These are phyloP conservation scores for Morphnarchus princeps DNA, from an alignment of 2,113 vertebrate species.

Conservation along the genomic window DNA sequence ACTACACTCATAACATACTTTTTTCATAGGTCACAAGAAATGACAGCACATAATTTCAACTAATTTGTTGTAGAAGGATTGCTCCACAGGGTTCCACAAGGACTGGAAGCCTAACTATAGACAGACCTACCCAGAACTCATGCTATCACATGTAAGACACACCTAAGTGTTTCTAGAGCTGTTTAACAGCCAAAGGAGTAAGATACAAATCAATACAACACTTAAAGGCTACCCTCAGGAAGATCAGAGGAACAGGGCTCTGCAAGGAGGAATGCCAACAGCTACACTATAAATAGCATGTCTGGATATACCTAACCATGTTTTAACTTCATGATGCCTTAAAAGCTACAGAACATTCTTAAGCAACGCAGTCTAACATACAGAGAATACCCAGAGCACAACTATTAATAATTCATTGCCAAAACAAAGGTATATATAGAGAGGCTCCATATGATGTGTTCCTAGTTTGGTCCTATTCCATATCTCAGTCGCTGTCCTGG, in stretches of 20 bases:
- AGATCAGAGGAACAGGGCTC: not conserved
- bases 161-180: not conserved
- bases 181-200: not conserved
- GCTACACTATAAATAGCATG: not conserved
- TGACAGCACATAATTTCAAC: not conserved
- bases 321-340: not conserved
- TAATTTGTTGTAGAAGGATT: not conserved
- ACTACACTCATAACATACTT: not conserved
- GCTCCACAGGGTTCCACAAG: not conserved
- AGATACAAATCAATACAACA: not conserved
- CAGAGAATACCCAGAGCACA: not conserved
- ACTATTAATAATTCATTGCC: not conserved
- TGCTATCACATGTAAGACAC: not conserved
- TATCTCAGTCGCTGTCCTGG: rapidly evolving
- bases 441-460: not conserved
- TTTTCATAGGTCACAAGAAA: not conserved
- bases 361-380: not conserved
- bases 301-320: not conserved
- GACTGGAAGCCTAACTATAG: not conserved
- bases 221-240: not conserved
- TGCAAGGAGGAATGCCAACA: not conserved
- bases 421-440: not conserved
- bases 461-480: not conserved
- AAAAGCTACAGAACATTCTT: not conserved
- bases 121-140: not conserved